Conservation (phyloP, 2,113 vertebrate genomes). For the Typhlomys cinereus region DNA sequence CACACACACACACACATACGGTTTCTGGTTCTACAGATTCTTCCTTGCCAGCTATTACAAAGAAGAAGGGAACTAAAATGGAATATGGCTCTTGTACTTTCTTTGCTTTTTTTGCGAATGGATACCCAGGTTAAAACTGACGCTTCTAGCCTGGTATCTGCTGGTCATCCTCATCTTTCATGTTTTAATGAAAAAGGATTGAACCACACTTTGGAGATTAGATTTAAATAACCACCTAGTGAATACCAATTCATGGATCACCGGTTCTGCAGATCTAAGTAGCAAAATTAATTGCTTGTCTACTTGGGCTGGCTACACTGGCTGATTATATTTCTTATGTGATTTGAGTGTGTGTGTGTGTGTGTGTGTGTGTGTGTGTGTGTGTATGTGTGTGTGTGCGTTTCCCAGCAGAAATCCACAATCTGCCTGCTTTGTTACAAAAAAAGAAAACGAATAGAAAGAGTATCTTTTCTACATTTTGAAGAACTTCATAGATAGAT, state of each 20-base stretch:
- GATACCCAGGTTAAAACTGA: constrained; percentile 63
- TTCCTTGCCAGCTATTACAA: background rate
- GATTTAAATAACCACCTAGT: constrained; percentile 75
- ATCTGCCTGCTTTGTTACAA: background rate
- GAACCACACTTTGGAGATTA: constrained; percentile 71
- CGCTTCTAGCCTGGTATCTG: constrained; percentile 41
- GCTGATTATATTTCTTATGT: constrained; percentile 58
- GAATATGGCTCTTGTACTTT: constrained; percentile 9
- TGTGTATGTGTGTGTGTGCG: background rate
- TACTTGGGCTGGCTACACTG: constrained; percentile 61
- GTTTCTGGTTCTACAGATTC: background rate
- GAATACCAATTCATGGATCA: constrained; percentile 79
- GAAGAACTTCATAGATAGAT: background rate
- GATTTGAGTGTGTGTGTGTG: background rate
- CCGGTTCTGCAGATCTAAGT: constrained; percentile 58
- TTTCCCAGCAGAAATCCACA: constrained; percentile 26
- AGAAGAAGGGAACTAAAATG: constrained; percentile 47
- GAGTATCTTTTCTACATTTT: background rate
- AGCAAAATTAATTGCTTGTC: constrained; percentile 75
- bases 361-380: too few relatives aligned
- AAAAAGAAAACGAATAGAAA: constrained; percentile 41
- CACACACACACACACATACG: background rate
- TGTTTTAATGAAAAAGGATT: constrained; percentile 76
- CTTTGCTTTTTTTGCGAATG: constrained; percentile 47
- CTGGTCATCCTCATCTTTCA: constrained; percentile 67